Base-by-base conservation (phyloP, 2,113 vertebrate species). In the Noturus placidus region DNA sequence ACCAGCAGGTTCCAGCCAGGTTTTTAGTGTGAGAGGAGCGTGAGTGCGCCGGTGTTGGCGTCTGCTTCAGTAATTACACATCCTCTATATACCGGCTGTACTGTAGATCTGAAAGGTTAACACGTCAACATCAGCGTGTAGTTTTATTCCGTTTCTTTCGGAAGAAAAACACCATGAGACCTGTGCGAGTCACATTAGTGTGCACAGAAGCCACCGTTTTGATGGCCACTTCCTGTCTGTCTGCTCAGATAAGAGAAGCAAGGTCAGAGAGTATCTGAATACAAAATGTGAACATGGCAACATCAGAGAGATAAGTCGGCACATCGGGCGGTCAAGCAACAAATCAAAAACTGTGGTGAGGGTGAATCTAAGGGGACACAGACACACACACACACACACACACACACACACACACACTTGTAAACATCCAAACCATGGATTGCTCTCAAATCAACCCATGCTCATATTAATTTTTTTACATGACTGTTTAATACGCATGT, bases 191-290 rank as follows among this genome's bases (percentile, higher is more conserved):
- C 25, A 46, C 86, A 77, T 77, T 81, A 87, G 52, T 52, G 76
- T 86, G 54, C 46, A 38, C 54, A 42, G 69, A 78, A 74, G 38
- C 35, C 46, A 30, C 33, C 77, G 63, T 67, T 67, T 78, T 56
- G 50, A 82, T 61, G 84, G 67, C n/a, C 81, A 35, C 59, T 72
- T 83, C 83, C 87, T 59, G 87, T 57, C 81, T 91, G 88, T 82
- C 27, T 56, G 70, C 57, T 76, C 86, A 74, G 90, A 91, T 91
- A 89, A 91, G 88, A 54, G 74, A 7, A 25, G 4, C n/a, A 82
- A 81, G 87, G 86, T 87, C 87, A 91, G 65, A 19, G 84, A 69
- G 63, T 57, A 89, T 85, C 80, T 67, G 65, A 74, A 90, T 85
- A 84, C 83, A 84, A 82, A 86, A 82, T 52, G 35, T 54, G 86